Conservation (phyloP, 2,888 invertebrate species). For the Griposia aprilina region DNA sequence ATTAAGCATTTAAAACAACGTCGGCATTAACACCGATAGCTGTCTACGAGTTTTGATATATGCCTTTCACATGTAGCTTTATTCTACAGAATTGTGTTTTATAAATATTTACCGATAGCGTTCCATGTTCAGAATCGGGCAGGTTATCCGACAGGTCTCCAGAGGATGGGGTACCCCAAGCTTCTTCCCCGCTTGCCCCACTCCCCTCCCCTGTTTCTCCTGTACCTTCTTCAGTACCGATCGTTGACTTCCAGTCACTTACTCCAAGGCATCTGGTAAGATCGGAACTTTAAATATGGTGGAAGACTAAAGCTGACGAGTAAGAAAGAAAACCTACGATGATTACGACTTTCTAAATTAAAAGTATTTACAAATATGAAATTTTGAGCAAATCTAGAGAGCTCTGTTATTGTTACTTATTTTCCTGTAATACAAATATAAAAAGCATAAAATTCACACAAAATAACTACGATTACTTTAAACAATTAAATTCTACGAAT, state of each 20-base stretch:
- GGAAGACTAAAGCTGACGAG: background rate
- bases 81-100: background rate
- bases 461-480: conserved; percentile 26
- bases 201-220: conserved; percentile 93
- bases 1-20: background rate
- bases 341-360: background rate
- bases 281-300: conserved; percentile 5
- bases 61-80: background rate
- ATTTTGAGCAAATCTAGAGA: conserved; percentile 25
- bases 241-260: conserved; percentile 90
- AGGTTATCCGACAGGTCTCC: conserved; percentile 95
- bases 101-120: conserved; percentile 89
- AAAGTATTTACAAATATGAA: background rate
- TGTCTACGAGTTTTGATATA: background rate
- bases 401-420: background rate
- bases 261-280: conserved; percentile 85
- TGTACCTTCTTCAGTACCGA: conserved; percentile 92
- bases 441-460: background rate
- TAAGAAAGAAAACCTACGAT: background rate
- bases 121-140: conserved; percentile 92
- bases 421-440: background rate
- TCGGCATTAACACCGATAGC: background rate
- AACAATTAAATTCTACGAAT: conserved; percentile 39
- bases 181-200: conserved; percentile 96
- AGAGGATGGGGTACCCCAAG: conserved; percentile 97